A percentile compares a stretch with the other conserved stretches of the same genome.
These are phyloP conservation scores for Carpatolechia fugitivella DNA, from an alignment of 2,888 invertebrate genomes.

Conservation along the genomic window DNA sequence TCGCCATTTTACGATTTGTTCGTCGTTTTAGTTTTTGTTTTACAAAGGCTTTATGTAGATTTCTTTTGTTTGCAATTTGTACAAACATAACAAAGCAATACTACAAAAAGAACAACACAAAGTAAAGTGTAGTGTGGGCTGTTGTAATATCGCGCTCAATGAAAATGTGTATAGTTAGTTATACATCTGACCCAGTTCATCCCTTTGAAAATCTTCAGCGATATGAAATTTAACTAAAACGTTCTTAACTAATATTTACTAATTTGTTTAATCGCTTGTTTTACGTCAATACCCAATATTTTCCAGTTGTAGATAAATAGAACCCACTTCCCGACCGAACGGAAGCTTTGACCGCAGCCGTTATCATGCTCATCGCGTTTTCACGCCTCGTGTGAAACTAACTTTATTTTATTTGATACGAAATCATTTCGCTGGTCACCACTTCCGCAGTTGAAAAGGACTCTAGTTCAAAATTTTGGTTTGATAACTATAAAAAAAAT, in stretches of 20 bases:
- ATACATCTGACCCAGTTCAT: too few species aligned
- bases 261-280: too few species aligned
- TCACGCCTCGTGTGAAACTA: slow-evolving; percentile 27
- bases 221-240: too few species aligned
- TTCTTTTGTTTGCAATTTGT: not conserved
- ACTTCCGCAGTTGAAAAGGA: slow-evolving; percentile 37
- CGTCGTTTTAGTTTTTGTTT: not conserved
- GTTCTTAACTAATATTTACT: too few species aligned
- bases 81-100: not conserved
- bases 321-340: slow-evolving; percentile 5
- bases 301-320: not conserved
- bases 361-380: slow-evolving; percentile 28
- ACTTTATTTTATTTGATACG: slow-evolving; percentile 24
- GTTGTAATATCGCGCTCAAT: too few species aligned
- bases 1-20: slow-evolving; percentile 3
- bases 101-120: too few species aligned
- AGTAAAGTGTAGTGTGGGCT: too few species aligned
- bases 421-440: slow-evolving; percentile 19
- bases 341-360: slow-evolving; percentile 44
- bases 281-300: too few species aligned
- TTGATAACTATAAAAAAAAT: too few species aligned
- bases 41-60: not conserved
- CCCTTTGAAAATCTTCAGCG: too few species aligned
- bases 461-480: not conserved
- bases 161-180: too few species aligned